phyloP scores from a whole-genome alignment of 1,140 invertebrate species.

The Scaptodrosophila lebanonensis region DNA sequence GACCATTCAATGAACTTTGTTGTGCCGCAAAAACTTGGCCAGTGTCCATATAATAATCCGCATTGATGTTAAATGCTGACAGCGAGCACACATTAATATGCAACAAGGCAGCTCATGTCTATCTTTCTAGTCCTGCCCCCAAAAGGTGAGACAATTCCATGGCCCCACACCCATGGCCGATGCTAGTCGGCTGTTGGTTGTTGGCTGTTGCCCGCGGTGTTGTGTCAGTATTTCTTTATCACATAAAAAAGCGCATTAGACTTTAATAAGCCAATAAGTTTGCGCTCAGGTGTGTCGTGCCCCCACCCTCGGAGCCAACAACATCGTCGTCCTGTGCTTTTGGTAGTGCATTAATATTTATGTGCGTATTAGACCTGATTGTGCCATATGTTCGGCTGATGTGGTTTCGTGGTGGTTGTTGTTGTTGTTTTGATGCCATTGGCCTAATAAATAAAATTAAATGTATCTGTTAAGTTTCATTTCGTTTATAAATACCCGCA shows the following conservation, averaged over 20 bases:
- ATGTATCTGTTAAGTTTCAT: slow-evolving; percentile 62
- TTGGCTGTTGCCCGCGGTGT: slow-evolving; percentile 18
- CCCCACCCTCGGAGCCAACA: slow-evolving; percentile 18
- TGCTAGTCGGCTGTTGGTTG: no score
- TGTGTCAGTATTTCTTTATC: slow-evolving; percentile 21
- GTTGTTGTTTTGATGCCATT: not conserved
- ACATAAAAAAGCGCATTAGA: slow-evolving; percentile 50
- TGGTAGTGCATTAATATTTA: slow-evolving; percentile 68
- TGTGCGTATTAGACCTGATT: slow-evolving; percentile 48
- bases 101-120: slow-evolving; percentile 38
- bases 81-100: slow-evolving; percentile 52
- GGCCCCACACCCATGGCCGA: no score
- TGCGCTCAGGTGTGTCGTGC: slow-evolving; percentile 48
- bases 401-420: not conserved
- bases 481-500: no score
- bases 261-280: slow-evolving; percentile 75
- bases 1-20: slow-evolving; percentile 39
- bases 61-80: slow-evolving; percentile 58
- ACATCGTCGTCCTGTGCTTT: not conserved
- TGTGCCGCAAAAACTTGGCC: slow-evolving; percentile 22
- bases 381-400: slow-evolving; percentile 24
- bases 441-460: slow-evolving; percentile 70
- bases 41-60: slow-evolving; percentile 49
- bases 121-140: slow-evolving; percentile 25
- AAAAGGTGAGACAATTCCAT: slow-evolving; percentile 44